Percentiles rank a stretch among this genome's conserved stretches.
Conservation (phyloP, 2,113 vertebrate species). For the Uria aalge region DNA sequence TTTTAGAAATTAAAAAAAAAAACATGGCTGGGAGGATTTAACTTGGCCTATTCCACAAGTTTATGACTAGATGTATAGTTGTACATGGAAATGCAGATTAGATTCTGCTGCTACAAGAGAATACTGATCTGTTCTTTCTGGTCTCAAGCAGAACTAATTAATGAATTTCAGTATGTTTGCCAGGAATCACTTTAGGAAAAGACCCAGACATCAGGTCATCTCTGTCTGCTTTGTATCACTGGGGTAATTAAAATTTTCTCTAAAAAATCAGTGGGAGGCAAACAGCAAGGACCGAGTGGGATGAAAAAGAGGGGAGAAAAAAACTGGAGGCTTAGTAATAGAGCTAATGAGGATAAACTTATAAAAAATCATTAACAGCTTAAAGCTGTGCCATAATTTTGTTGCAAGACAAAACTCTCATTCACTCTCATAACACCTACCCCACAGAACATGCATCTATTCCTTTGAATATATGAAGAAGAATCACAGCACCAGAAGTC, state of each 20-base stretch:
- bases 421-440: not conserved
- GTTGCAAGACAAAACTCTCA: not conserved
- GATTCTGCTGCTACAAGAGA: conserved; percentile 14
- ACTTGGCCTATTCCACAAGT: not conserved
- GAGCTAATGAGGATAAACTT: conserved; percentile 40
- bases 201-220: conserved; percentile 62
- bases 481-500: not conserved
- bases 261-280: conserved; percentile 53
- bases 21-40: not conserved
- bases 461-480: not conserved
- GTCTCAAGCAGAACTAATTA: conserved; percentile 57
- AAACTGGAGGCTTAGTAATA: not conserved
- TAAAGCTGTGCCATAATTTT: not conserved
- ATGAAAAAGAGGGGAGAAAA: not conserved
- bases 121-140: conserved; percentile 39
- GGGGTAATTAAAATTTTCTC: conserved; percentile 57
- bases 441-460: not conserved
- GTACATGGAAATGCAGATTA: not conserved
- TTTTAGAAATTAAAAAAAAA: not conserved
- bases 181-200: conserved; percentile 59
- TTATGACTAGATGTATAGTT: not conserved
- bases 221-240: conserved; percentile 60
- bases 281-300: conserved; percentile 32
- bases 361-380: not conserved
- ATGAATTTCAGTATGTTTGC: conserved; percentile 59